A percentile compares a stretch with the other conserved stretches of the same genome.
phyloP scores from a whole-genome alignment of 35 echinoderm and acorn worm genomes.

The Heliocidaris erythrogramma region DNA sequence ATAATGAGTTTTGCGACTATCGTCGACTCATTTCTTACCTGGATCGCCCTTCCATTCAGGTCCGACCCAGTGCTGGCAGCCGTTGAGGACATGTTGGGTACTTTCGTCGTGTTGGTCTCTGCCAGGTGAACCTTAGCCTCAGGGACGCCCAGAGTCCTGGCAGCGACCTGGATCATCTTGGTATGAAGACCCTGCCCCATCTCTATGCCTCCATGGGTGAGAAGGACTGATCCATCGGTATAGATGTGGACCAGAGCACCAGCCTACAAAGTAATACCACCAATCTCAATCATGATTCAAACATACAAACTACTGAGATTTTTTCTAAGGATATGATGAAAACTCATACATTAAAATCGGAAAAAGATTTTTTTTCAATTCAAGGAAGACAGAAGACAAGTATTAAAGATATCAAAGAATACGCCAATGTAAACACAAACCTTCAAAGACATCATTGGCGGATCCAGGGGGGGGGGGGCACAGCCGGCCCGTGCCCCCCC shows the following conservation, averaged over 20 bases:
- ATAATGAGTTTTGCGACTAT: neutral
- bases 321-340: too few species aligned
- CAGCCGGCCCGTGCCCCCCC: too few species aligned
- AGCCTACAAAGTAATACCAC: slow-evolving; percentile 45
- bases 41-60: slow-evolving; percentile 77
- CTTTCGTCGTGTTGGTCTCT: slow-evolving; percentile 70
- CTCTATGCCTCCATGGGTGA: slow-evolving; percentile 82
- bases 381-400: too few species aligned
- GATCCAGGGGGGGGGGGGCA: too few species aligned
- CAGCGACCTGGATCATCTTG: slow-evolving; percentile 82
- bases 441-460: too few species aligned
- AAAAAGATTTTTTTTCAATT: too few species aligned
- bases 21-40: slow-evolving; percentile 35
- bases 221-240: slow-evolving; percentile 77
- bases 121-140: slow-evolving; percentile 61
- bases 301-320: too few species aligned
- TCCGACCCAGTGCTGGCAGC: slow-evolving; percentile 70
- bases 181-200: slow-evolving; percentile 93
- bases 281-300: neutral
- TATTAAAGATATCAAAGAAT: too few species aligned
- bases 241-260: slow-evolving; percentile 87
- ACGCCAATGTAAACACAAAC: too few species aligned
- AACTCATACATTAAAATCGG: too few species aligned
- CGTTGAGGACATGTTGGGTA: slow-evolving; percentile 67
- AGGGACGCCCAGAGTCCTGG: slow-evolving; percentile 60